These are phyloP conservation scores for Ochotona curzoniae DNA, from an alignment of 2,113 vertebrate species.

Conservation along the genomic window DNA sequence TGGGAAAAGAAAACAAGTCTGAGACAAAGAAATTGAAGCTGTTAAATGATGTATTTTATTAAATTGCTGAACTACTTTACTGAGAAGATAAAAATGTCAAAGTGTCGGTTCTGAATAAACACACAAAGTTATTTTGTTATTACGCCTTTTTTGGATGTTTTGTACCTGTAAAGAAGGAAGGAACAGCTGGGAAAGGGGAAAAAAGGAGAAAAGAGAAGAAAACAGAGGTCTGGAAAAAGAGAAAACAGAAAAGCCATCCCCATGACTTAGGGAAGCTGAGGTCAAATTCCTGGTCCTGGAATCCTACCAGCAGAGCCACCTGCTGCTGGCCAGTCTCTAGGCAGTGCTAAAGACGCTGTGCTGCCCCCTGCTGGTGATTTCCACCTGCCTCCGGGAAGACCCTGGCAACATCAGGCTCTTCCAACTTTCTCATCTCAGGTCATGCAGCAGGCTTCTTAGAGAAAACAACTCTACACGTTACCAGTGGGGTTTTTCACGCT, in stretches of 20 bases:
- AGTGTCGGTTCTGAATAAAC: not conserved
- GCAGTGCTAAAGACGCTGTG: not conserved
- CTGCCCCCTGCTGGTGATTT: constrained; percentile 69
- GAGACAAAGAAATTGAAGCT: not conserved
- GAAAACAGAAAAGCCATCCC: not conserved
- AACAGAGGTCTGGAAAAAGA: accelerated
- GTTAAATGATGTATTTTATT: not conserved
- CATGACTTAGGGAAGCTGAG: not conserved
- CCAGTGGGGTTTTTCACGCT: not conserved
- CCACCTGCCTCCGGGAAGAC: not conserved
- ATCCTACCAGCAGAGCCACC: not conserved
- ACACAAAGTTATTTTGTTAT: not conserved
- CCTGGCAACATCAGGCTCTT: not conserved
- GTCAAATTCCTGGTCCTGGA: not conserved
- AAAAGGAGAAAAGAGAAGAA: not conserved
- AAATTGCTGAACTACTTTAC: not conserved
- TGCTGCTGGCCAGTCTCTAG: not conserved
- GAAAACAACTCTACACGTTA: not conserved
- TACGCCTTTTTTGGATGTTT: not conserved
- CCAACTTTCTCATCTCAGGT: not conserved
- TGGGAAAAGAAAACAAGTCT: not conserved
- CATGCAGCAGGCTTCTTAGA: not conserved
- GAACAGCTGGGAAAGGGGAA: not conserved
- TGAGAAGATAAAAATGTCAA: constrained; percentile 1
- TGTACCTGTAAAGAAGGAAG: not conserved